Evolutionary conservation across 2,888 invertebrate genomes (phyloP), one percentile per base, ranked within the genome.

Genomic region (Limnephilus auricula): DNA sequence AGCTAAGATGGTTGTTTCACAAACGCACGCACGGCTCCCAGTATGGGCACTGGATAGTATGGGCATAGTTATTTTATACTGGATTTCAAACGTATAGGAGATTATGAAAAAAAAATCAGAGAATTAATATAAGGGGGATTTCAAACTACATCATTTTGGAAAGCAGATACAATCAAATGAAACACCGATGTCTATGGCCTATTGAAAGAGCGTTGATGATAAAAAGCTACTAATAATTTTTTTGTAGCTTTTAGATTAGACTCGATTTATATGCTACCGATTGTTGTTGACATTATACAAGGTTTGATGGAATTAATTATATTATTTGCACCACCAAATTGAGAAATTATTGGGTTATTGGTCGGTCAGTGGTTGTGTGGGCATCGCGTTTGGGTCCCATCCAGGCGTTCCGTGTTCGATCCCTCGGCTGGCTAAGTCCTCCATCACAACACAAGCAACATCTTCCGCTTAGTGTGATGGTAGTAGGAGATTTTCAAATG

Each of bases 241-340:
- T 9, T 25, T 65, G 25, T n/a, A n/a, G n/a, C 25, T 65, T 25
- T 84, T 32, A 32, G 45, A 50, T 86, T 86, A 50, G 32, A 86
- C 3, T n/a, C 50, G 31, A 86, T 50, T 50, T 86, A 37, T 84
- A 50, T 50, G 86, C 86, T 86, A 32, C 86, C 45, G 86, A 50
- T 86, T 86, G 86, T 86, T 86, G 50, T 86, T 50, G 86, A 86
- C 86, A 86, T 86, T 65, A 65, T 25, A 65, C 25, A 65, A 65
- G 65, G 45, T 2, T 15, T 15, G 45, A 13, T 45, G 2, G 13
- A 45, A 45, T 45, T 4, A 34, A 34, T 45, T 12, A 45, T 9
- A 9, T 9, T 45, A 65, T 65, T 65, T 65, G 25, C 50, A 25
- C 50, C 50, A 25, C 18, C 5, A 65, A 18, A 25, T 18, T 18